These are phyloP conservation scores for Hyperoplus immaculatus DNA, from an alignment of 2,797 vertebrate genomes.

Conservation along the genomic window DNA sequence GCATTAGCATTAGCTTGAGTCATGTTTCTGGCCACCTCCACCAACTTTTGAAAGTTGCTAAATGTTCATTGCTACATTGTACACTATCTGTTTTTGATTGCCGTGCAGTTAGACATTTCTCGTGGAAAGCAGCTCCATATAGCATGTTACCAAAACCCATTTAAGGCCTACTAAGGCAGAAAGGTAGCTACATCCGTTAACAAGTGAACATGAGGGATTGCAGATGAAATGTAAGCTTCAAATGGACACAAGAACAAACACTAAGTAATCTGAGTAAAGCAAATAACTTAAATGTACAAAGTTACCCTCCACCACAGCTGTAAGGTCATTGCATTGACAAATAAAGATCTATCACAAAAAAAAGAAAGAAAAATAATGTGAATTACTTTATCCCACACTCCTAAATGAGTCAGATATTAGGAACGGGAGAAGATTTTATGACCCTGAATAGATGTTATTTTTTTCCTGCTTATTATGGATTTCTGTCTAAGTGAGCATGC, in stretches of 20 bases:
- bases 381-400: slow-evolving; percentile 42
- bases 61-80: neutral
- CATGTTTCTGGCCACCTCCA: neutral
- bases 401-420: slow-evolving; percentile 39
- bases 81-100: no score
- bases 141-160: neutral
- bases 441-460: slow-evolving; percentile 59
- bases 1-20: neutral
- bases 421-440: slow-evolving; percentile 42
- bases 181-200: neutral
- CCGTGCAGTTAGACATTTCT: no score
- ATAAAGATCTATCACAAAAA: slow-evolving; percentile 26
- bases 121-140: neutral
- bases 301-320: neutral
- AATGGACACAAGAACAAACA: neutral
- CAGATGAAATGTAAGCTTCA: neutral
- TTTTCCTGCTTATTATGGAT: slow-evolving; percentile 40
- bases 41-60: neutral
- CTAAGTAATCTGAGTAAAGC: neutral
- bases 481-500: slow-evolving; percentile 29
- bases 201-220: neutral
- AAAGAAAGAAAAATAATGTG: neutral
- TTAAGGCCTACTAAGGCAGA: no score
- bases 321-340: slow-evolving; percentile 11
- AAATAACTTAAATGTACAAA: neutral